Conservation (phyloP, 1,140 invertebrate species). For the Penaeus chinensis region DNA sequence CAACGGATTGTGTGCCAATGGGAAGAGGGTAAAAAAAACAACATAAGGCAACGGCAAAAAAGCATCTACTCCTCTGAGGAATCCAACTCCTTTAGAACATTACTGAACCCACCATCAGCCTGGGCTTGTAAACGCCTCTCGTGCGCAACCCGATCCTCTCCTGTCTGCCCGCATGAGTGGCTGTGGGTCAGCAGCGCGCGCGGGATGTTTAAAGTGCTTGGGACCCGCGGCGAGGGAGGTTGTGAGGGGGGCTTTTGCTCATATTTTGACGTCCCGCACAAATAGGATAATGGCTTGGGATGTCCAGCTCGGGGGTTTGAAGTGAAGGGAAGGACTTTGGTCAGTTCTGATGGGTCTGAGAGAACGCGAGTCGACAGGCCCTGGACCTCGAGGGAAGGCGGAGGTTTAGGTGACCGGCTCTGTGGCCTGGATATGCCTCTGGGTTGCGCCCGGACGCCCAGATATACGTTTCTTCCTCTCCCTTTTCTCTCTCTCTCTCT, state of each 20-base stretch:
- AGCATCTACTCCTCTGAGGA: constrained; percentile 18
- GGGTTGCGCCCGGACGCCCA: too few relatives aligned
- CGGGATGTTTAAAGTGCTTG: constrained; percentile 18
- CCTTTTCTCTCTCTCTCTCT: too few relatives aligned
- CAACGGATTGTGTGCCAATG: too few relatives aligned
- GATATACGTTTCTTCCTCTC: too few relatives aligned
- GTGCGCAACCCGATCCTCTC: constrained; percentile 22
- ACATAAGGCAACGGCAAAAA: background rate
- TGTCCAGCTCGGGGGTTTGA: constrained; percentile 21
- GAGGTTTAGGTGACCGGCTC: too few relatives aligned
- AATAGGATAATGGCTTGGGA: constrained; percentile 52
- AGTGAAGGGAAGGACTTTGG: background rate
- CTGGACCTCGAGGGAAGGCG: too few relatives aligned
- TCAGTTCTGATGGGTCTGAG: background rate
- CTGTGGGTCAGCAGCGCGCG: background rate
- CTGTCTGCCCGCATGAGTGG: constrained; percentile 37
- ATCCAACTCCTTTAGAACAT: constrained; percentile 41
- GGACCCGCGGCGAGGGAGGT: background rate
- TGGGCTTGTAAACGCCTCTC: constrained; percentile 22
- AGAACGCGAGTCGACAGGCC: background rate
- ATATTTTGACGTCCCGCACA: constrained; percentile 39
- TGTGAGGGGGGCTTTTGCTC: constrained; percentile 8
- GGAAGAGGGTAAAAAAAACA: background rate
- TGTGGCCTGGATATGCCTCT: too few relatives aligned
- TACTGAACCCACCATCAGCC: constrained; percentile 34